Evolutionary conservation across 2,888 invertebrate genomes (phyloP), one percentile per base, ranked within the genome.

Genomic region (Microplitis deprimator): DNA sequence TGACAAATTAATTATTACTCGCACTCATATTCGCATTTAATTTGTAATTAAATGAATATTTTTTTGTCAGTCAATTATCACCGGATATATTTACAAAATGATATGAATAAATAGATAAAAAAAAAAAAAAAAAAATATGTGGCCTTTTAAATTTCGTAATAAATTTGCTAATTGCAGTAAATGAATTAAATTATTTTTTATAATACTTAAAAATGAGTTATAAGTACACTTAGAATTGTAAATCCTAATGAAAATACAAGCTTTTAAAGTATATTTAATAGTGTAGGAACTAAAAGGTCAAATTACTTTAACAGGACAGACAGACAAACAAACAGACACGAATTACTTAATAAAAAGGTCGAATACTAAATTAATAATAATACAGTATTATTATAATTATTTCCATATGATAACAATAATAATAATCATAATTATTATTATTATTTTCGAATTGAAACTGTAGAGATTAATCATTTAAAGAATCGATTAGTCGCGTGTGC

Each of bases 391-490:
- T 50, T 13, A 50, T 50, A 8, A 50, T 50, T 50, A 13, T 5
- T 50, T 50, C 13, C 13, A 50, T 13, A 13, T 4, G 5, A 50
- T 13, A 50, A 50, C 13, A 13, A 50, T 13, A 13, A 50, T 50
- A 50, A 50, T 50, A 8, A 13, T 50, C 8, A 50, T 50, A 65
- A 65, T n/a, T 41, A 68, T 38, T 62, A 38, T 61, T 50, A n/a
- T 16, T 10, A 39, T 16, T 41, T 41, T 61, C 10, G 39, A 62
- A 61, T 61, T 61, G 39, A 62, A 71, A 13, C n/a, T 29, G 13
- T 41, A 67, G 16, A 73, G 62, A 62, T 61, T 39, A 62, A 62
- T 67, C 40, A 67, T 73, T 65, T 65, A 38, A 65, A 65, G 65
- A 73, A 65, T 73, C 67, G 50, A 64, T 64, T 67, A 59, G 20